phyloP scores from a whole-genome alignment of 2,113 vertebrate genomes.

The Eleginops maclovinus region DNA sequence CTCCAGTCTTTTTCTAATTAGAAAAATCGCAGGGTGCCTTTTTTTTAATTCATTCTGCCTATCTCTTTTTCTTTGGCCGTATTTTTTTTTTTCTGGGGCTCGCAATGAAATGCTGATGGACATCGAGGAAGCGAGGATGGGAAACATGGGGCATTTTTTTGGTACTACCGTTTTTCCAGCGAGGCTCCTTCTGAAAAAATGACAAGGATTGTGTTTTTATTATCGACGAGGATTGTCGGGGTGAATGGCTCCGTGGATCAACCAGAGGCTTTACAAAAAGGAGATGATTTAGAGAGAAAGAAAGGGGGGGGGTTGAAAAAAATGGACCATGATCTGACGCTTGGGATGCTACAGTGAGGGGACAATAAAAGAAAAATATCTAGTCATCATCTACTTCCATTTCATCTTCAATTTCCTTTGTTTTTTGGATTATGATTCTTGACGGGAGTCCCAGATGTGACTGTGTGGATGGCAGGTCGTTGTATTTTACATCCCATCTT shows the following conservation, averaged over 20 bases:
- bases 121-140: slow-evolving; percentile 66
- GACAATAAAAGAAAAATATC: slow-evolving; percentile 56
- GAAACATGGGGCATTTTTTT: slow-evolving; percentile 60
- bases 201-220: slow-evolving; percentile 62
- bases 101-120: slow-evolving; percentile 67
- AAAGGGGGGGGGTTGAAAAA: slow-evolving; percentile 11
- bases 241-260: slow-evolving; percentile 63
- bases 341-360: slow-evolving; percentile 64
- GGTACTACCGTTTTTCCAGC: slow-evolving; percentile 25
- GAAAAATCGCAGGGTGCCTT: slow-evolving; percentile 46
- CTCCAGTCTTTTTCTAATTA: slow-evolving; percentile 31
- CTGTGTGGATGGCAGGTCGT: slow-evolving; percentile 72
- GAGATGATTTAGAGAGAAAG: slow-evolving; percentile 47
- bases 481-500: slow-evolving; percentile 66
- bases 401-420: slow-evolving; percentile 37
- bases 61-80: slow-evolving; percentile 9
- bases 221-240: slow-evolving; percentile 62
- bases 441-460: slow-evolving; percentile 71
- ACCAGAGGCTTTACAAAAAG: slow-evolving; percentile 49
- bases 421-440: slow-evolving; percentile 77
- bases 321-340: slow-evolving; percentile 70
- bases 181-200: slow-evolving; percentile 44
- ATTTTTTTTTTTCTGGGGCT: slow-evolving; percentile 25
- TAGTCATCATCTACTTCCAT: slow-evolving; percentile 39
- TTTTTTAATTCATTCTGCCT: not conserved